Evolutionary conservation across 2,797 vertebrate genomes (phyloP).

Genomic region (Lithobates pipiens): DNA sequence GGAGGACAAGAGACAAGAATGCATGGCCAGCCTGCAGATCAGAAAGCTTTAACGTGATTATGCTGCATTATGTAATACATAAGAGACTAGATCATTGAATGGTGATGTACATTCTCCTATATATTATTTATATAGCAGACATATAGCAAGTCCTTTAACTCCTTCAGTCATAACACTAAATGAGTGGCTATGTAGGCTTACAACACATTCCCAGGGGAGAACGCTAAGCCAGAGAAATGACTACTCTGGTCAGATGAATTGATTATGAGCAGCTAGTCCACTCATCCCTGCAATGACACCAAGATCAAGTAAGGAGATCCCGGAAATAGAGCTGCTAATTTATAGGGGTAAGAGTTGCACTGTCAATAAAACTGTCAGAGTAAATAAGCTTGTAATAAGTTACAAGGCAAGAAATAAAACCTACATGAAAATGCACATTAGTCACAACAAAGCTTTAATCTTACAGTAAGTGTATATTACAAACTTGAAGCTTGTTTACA

Average conservation of each 20-base stretch:
- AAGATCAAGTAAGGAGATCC: slow-evolving; percentile 6
- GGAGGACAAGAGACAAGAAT: background rate
- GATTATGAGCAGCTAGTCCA: background rate
- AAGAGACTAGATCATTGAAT: background rate
- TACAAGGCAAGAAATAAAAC: background rate
- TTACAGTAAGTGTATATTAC: background rate
- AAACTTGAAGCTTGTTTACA: background rate
- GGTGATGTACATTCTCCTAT: background rate
- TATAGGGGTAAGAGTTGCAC: background rate
- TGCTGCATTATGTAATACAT: background rate
- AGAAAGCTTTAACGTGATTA: background rate
- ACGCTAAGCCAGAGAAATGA: background rate
- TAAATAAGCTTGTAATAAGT: background rate
- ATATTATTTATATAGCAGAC: background rate
- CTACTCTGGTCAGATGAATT: background rate
- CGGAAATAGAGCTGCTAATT: background rate
- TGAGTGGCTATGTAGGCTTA: background rate
- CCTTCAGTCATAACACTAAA: background rate
- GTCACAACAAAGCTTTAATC: background rate
- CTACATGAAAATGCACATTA: background rate
- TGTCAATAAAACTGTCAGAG: background rate
- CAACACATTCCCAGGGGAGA: background rate
- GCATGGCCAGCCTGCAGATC: background rate
- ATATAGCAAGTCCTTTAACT: background rate
- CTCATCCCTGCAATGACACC: slow-evolving; percentile 1